Percentiles rank a stretch among this genome's conserved stretches.
Conservation (phyloP, 2,113 vertebrate genomes). For the Cebidichthys violaceus region DNA sequence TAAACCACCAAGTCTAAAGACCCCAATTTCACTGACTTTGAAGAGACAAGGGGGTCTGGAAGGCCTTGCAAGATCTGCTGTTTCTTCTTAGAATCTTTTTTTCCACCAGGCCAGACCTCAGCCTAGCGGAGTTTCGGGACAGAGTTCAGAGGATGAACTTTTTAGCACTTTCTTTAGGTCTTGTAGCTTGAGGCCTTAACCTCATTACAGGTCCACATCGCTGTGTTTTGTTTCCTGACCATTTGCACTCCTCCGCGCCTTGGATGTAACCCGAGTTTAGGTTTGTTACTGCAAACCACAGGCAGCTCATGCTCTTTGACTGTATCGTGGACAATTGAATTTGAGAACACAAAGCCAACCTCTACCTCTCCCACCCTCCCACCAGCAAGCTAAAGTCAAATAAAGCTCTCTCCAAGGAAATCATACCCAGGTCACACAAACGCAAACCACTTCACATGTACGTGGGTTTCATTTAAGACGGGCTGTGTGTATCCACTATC, state of each 20-base stretch:
- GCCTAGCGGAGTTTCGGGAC: background rate
- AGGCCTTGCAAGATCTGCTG: constrained; percentile 22
- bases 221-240: constrained; percentile 37
- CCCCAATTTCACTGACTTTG: constrained; percentile 52
- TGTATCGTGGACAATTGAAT: constrained; percentile 72
- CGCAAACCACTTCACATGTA: constrained; percentile 38
- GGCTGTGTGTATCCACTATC: constrained; percentile 25
- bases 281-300: constrained; percentile 69
- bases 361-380: constrained; percentile 57
- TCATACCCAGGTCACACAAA: constrained; percentile 64
- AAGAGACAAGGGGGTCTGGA: constrained; percentile 56
- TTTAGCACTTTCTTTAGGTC: background rate
- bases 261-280: constrained; percentile 61
- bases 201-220: constrained; percentile 7
- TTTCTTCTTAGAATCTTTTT: constrained; percentile 24
- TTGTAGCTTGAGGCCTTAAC: constrained; percentile 20
- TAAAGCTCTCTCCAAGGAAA: constrained; percentile 60
- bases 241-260: constrained; percentile 51
- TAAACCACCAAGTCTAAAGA: constrained; percentile 62
- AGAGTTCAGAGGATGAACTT: constrained; percentile 30
- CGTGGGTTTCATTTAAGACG: constrained; percentile 34
- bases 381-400: constrained; percentile 61
- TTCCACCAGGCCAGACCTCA: constrained; percentile 18
- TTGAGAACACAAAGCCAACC: constrained; percentile 67
- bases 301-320: constrained; percentile 61